A percentile compares a stretch with the other conserved stretches of the same genome.
Conservation (phyloP, 1,140 invertebrate species). For the Leptoteleia sp. region DNA sequence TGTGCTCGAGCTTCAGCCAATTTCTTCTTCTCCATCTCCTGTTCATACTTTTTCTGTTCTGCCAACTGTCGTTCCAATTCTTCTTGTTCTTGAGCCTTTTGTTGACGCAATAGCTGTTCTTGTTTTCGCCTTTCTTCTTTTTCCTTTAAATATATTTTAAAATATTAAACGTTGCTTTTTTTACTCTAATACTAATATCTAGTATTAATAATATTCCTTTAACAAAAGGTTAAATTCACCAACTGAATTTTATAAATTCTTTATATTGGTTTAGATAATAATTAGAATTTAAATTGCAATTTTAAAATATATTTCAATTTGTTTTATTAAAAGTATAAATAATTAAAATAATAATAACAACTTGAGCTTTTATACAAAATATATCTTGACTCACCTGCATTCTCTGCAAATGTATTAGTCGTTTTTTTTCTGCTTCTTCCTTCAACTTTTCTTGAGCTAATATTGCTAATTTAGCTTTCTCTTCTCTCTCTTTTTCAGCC, state of each 20-base stretch:
- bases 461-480: constrained; percentile 74
- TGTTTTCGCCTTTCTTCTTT: constrained; percentile 80
- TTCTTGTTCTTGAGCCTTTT: constrained; percentile 80
- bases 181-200: too few relatives aligned
- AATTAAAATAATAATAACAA: too few relatives aligned
- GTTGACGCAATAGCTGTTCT: constrained; percentile 77
- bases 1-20: constrained; percentile 72
- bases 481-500: constrained; percentile 77
- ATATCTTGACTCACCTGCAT: constrained; percentile 68
- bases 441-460: constrained; percentile 72
- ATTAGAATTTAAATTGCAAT: too few relatives aligned
- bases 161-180: too few relatives aligned
- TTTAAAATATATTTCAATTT: too few relatives aligned
- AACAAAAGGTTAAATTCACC: too few relatives aligned
- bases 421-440: constrained; percentile 76
- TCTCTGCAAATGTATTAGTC: constrained; percentile 70
- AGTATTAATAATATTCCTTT: too few relatives aligned
- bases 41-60: constrained; percentile 81
- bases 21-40: constrained; percentile 77
- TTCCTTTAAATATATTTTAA: too few relatives aligned
- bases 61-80: constrained; percentile 80
- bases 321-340: too few relatives aligned
- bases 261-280: too few relatives aligned
- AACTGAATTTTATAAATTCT: too few relatives aligned
- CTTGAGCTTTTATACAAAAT: too few relatives aligned